phyloP scores from a whole-genome alignment of 2,888 invertebrate species.

The Alentia gelatinosa region DNA sequence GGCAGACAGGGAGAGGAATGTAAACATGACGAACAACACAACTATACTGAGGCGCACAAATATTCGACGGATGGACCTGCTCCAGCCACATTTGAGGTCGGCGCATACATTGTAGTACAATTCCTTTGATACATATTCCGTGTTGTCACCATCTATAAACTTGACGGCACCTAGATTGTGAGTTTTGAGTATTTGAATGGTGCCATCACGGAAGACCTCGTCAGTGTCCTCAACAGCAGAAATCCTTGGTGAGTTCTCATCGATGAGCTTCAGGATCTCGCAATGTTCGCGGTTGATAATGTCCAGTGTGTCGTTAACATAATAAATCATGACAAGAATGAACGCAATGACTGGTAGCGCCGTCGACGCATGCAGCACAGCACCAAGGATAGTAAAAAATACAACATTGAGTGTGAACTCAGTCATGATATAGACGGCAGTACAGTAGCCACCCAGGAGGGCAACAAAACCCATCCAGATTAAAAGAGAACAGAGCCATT shows the following conservation, averaged over 20 bases:
- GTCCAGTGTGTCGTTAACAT: conserved; percentile 64
- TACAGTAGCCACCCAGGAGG: conserved; percentile 64
- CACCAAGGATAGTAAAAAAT: conserved; percentile 63
- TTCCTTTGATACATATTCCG: conserved; percentile 68
- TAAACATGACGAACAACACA: conserved; percentile 60
- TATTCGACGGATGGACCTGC: conserved; percentile 60
- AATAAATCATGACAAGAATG: conserved; percentile 59
- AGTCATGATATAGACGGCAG: conserved; percentile 62
- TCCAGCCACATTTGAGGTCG: conserved; percentile 66
- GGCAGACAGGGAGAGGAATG: conserved; percentile 60
- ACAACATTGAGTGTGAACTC: conserved; percentile 63
- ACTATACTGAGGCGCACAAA: conserved; percentile 56
- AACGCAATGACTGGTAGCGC: conserved; percentile 65
- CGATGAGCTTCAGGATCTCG: conserved; percentile 66
- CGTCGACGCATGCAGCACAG: conserved; percentile 61
- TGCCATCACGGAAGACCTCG: conserved; percentile 60
- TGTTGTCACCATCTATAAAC: conserved; percentile 68
- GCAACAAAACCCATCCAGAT: conserved; percentile 64
- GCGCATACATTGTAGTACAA: conserved; percentile 67
- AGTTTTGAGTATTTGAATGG: conserved; percentile 64
- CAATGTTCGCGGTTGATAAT: conserved; percentile 62
- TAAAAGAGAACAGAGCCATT: conserved; percentile 53
- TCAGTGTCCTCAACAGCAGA: conserved; percentile 65
- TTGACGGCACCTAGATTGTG: conserved; percentile 69
- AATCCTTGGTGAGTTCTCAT: conserved; percentile 68